Conservation (phyloP, 2,113 vertebrate genomes). For the Mesembrinibis cayennensis region DNA sequence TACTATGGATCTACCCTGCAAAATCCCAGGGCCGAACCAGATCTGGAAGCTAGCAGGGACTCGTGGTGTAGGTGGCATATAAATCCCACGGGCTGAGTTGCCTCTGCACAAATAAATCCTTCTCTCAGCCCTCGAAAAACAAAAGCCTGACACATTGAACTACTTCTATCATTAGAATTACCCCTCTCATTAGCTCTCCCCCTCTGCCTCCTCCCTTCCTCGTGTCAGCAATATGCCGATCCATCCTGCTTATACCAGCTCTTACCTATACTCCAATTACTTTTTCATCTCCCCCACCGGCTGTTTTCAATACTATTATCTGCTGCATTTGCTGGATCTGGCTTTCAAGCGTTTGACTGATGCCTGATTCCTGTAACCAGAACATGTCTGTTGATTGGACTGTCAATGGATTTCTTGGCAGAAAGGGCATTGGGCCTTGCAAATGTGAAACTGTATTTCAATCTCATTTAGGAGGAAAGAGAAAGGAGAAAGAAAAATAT, state of each 20-base stretch:
- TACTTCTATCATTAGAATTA: constrained; percentile 54
- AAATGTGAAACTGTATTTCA: constrained; percentile 71
- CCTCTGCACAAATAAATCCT: background rate
- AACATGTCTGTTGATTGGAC: constrained; percentile 71
- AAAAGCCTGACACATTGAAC: constrained; percentile 45
- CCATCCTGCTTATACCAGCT: constrained; percentile 54
- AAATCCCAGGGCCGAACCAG: background rate
- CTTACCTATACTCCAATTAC: constrained; percentile 58
- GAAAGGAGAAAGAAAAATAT: constrained; percentile 47
- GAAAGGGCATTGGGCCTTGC: constrained; percentile 71
- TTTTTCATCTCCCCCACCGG: constrained; percentile 53
- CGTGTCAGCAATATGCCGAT: constrained; percentile 20
- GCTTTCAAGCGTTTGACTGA: constrained; percentile 61
- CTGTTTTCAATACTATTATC: constrained; percentile 69
- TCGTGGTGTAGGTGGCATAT: background rate
- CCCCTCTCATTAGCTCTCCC: constrained; percentile 57
- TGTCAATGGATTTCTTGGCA: constrained; percentile 73
- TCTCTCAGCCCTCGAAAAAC: background rate
- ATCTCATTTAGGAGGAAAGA: constrained; percentile 67
- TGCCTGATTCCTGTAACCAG: constrained; percentile 68
- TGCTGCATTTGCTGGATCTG: constrained; percentile 62
- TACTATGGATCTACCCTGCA: background rate
- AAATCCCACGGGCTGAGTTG: background rate
- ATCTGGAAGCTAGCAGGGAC: background rate
- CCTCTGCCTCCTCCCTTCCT: constrained; percentile 9